Conservation (phyloP, 2,113 vertebrate genomes). For the Sialia sialis region DNA sequence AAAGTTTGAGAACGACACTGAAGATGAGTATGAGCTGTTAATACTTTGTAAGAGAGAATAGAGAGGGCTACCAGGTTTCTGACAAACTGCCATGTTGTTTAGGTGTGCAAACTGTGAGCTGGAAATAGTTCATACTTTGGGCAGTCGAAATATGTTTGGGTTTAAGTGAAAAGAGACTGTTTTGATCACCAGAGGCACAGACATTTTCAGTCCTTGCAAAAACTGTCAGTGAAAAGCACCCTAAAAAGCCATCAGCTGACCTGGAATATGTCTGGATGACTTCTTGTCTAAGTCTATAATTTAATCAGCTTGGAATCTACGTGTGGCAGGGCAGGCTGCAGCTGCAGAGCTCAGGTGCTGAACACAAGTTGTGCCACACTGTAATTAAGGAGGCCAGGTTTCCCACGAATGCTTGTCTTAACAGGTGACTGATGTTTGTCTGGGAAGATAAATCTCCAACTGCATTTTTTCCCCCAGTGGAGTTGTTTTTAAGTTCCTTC, state of each 20-base stretch:
- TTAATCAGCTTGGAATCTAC: not conserved
- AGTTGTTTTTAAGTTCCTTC: not conserved
- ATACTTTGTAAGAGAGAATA: not conserved
- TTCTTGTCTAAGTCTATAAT: not conserved
- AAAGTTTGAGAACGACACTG: not conserved
- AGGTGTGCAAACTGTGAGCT: not conserved
- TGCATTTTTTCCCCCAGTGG: not conserved
- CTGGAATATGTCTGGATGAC: not conserved
- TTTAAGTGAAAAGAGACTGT: not conserved
- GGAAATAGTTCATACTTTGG: not conserved
- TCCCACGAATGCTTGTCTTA: not conserved
- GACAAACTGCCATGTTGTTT: not conserved
- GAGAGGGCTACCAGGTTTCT: not conserved
- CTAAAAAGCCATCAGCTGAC: not conserved
- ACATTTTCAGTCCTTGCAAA: not conserved
- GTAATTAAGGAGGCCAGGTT: not conserved
- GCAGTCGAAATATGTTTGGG: not conserved
- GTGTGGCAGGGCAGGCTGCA: not conserved
- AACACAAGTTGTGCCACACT: not conserved
- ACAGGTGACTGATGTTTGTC: not conserved
- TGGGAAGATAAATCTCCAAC: not conserved
- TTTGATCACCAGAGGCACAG: not conserved
- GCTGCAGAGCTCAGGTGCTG: not conserved
- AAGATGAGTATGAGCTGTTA: not conserved
- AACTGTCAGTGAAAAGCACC: not conserved